phyloP scores from a whole-genome alignment of 53 echinoderm and acorn worm genomes.

The Hippasteria phrygiana region DNA sequence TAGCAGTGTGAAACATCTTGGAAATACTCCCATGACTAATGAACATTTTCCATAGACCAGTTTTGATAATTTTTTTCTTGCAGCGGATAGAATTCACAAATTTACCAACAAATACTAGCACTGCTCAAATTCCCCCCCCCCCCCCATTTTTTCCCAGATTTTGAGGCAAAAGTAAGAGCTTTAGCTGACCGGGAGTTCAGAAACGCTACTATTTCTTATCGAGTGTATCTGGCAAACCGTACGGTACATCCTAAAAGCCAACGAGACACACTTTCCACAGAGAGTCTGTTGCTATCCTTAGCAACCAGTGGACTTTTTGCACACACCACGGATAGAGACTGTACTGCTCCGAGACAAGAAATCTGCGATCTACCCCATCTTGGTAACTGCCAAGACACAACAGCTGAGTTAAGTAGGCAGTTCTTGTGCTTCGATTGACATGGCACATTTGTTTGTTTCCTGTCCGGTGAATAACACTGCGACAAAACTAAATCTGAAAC shows the following conservation, averaged over 20 bases:
- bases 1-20: too few relatives aligned
- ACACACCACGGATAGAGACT: not conserved
- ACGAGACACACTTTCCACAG: not conserved
- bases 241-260: constrained; percentile 4
- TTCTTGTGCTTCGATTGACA: not conserved
- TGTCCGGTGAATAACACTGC: not conserved
- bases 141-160: too few relatives aligned
- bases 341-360: not conserved
- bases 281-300: not conserved
- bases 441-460: not conserved
- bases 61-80: too few relatives aligned
- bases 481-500: not conserved
- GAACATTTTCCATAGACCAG: too few relatives aligned
- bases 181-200: too few relatives aligned
- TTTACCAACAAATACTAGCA: too few relatives aligned
- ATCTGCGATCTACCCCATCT: not conserved
- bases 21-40: too few relatives aligned
- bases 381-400: not conserved
- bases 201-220: constrained; percentile 4
- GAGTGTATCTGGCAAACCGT: constrained; percentile 44
- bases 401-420: not conserved
- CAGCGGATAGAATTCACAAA: too few relatives aligned
- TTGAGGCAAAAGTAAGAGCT: too few relatives aligned
- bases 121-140: too few relatives aligned
- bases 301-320: not conserved